Evolutionary conservation across 2,113 vertebrate genomes (phyloP).

Genomic region (Elaphurus davidianus): DNA sequence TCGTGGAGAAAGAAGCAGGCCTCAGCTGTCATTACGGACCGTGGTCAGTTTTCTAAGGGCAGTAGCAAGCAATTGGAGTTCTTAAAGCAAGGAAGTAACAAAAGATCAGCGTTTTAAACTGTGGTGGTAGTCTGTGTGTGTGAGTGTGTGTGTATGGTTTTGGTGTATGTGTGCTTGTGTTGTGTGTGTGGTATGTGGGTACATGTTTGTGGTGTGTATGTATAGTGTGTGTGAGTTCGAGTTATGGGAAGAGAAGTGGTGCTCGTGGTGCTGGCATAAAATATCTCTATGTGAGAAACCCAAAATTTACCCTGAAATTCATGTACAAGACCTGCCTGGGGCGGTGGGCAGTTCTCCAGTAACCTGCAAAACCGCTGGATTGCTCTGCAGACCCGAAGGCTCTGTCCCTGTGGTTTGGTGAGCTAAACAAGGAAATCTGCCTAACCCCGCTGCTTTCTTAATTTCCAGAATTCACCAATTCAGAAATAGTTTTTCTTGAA

Average conservation of each 20-base stretch:
- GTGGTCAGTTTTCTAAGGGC: background rate
- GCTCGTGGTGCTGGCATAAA: background rate
- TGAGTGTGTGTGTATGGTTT: background rate
- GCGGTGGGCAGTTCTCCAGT: background rate
- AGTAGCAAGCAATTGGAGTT: background rate
- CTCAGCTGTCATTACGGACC: rapidly evolving
- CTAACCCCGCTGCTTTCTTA: background rate
- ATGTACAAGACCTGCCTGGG: background rate
- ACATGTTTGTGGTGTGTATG: background rate
- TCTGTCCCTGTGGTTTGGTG: background rate
- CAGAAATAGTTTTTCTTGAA: background rate
- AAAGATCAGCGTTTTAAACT: background rate
- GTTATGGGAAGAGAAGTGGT: background rate
- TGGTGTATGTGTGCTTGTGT: background rate
- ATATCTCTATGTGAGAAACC: background rate
- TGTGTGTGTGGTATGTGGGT: background rate
- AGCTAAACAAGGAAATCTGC: background rate
- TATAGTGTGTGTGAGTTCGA: background rate
- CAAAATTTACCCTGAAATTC: background rate
- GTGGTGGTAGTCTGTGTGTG: background rate
- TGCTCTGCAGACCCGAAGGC: background rate
- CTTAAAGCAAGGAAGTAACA: background rate
- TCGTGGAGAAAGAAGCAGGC: background rate
- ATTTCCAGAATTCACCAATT: slow-evolving; percentile 33
- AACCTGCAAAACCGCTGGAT: rapidly evolving